Base-by-base conservation (phyloP, 2,113 vertebrate genomes). In the Limnothrissa miodon region DNA sequence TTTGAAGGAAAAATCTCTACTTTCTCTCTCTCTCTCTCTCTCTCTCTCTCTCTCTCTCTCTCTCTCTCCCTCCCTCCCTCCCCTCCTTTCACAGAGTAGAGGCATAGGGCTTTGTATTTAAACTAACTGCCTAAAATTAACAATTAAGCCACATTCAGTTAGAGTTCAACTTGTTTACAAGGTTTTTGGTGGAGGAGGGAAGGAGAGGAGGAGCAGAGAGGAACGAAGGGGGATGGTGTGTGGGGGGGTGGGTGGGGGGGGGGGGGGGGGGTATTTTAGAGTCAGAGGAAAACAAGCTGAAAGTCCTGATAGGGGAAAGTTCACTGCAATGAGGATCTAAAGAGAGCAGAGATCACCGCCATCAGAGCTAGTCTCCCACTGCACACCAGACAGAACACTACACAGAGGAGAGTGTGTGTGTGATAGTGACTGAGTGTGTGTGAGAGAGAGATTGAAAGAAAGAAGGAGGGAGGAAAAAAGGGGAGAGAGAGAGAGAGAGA, bases 101-200 rank as follows among this genome's bases (percentile, higher is more conserved):
- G 46, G 59, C 88, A 81, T 85, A 79, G 85, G 10, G 82, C 91
- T 90, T 85, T 91, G 89, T 89, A 87, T 93, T 88, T 85, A 78
- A 91, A 86, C 70, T 66, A 87, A 84, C 89, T 87, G 87, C 87
- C 89, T 87, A 87, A 92, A 94, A 95, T 95, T 95, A 95, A 95
- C 94, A 95, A 95, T 94, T 94, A 95, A 95, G 92, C 93, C 86
- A 78, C 87, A 83, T 79, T 89, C 87, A 92, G 94, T 95, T 95
- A 95, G 93, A 92, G 92, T 94, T 94, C 92, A 95, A 95, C 94
- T 92, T 95, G 94, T 95, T 95, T 94, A 94, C 94, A 92, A 93
- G 93, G 91, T 89, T 86, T 93, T 92, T 80, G 19, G 88, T 88
- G 83, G 85, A 86, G 81, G 78, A 81, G 62, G 87, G 29, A 13